phyloP scores from a whole-genome alignment of 2,888 invertebrate species.

The Pseudococcus jackbeardsleyi region DNA sequence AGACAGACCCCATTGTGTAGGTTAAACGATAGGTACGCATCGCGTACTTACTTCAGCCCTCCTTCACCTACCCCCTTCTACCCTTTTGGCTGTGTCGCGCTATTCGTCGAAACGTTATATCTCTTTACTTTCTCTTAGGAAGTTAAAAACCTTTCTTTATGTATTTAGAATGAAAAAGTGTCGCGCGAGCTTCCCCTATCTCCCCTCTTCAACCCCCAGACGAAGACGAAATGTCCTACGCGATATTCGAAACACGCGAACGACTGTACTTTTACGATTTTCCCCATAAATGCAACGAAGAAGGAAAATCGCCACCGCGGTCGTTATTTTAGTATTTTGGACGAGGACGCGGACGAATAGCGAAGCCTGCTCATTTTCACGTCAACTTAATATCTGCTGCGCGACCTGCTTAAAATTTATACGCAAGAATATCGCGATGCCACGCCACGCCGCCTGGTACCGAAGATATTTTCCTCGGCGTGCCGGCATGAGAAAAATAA shows the following conservation, averaged over 20 bases:
- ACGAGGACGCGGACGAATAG: not conserved
- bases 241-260: not conserved
- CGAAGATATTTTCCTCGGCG: not conserved
- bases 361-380: not conserved
- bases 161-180: not conserved
- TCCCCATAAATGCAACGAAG: not conserved
- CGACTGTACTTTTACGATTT: not conserved
- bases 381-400: not conserved
- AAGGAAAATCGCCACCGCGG: not conserved
- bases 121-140: not conserved
- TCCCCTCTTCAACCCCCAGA: not conserved
- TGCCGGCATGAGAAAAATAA: not conserved
- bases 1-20: not conserved
- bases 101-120: not conserved
- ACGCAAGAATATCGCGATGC: not conserved
- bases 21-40: not conserved
- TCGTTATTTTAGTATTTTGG: not conserved
- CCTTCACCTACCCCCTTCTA: no score
- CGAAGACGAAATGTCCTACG: not conserved
- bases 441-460: not conserved
- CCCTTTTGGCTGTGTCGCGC: not conserved
- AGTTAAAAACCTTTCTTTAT: not conserved
- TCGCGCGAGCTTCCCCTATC: not conserved
- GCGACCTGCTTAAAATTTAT: not conserved
- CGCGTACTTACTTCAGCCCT: not conserved